A percentile compares a stretch with the other conserved stretches of the same genome.
phyloP scores from a whole-genome alignment of 2,888 invertebrate genomes.

The Mylabris sibirica region DNA sequence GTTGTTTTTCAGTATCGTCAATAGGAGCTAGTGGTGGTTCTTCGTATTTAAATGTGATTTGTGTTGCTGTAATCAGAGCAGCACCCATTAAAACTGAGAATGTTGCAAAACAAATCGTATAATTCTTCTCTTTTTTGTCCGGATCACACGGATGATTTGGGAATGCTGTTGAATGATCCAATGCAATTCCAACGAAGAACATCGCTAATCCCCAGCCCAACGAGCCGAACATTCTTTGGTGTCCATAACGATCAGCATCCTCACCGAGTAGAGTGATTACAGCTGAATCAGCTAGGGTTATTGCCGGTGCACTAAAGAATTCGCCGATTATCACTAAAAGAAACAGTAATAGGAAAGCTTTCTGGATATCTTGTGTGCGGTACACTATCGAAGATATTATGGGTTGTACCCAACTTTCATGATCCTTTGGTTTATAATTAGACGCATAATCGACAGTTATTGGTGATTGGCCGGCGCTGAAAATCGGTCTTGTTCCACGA shows the following conservation, averaged over 20 bases:
- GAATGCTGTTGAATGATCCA: conserved; percentile 97
- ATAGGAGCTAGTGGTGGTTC: conserved; percentile 39
- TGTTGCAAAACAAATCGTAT: conserved; percentile 97
- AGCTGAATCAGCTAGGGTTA: conserved; percentile 92
- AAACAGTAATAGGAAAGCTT: conserved; percentile 93
- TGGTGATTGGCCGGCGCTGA: conserved; percentile 73
- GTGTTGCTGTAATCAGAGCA: conserved; percentile 90
- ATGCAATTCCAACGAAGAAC: conserved; percentile 96
- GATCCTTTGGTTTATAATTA: conserved; percentile 75
- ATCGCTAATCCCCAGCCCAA: conserved; percentile 98
- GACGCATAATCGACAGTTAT: conserved; percentile 76
- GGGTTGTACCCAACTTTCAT: conserved; percentile 85
- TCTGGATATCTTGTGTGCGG: conserved; percentile 86
- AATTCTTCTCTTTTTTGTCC: conserved; percentile 93
- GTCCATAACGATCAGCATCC: conserved; percentile 89
- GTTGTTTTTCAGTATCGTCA: conserved; percentile 52
- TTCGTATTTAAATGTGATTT: conserved; percentile 79
- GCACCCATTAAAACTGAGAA: conserved; percentile 97
- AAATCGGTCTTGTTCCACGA: conserved; percentile 58
- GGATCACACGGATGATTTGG: conserved; percentile 91
- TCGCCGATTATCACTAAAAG: conserved; percentile 95
- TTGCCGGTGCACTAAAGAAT: conserved; percentile 96
- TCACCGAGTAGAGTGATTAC: conserved; percentile 89
- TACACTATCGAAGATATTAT: conserved; percentile 95
- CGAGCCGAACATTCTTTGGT: conserved; percentile 91